Evolutionary conservation across 2,797 vertebrate genomes (phyloP).

Genomic region (Cirrhinus molitorella): DNA sequence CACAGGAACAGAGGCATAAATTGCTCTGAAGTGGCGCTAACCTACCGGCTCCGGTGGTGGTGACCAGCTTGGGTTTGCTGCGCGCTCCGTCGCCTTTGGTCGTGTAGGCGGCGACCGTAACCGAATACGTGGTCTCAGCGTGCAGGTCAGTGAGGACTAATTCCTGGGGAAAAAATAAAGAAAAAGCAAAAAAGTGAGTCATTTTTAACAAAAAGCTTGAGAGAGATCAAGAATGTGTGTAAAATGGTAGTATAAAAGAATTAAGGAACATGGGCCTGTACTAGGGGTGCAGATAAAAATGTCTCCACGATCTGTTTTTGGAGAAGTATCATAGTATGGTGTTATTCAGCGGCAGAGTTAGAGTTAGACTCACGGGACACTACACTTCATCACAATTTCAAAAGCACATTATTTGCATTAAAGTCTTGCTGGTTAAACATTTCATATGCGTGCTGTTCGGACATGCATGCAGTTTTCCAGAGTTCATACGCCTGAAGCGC

Average conservation of each 20-base stretch:
- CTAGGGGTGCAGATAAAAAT: too few species aligned
- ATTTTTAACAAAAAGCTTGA: not conserved
- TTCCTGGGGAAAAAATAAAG: slow-evolving; percentile 81
- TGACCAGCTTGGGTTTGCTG: slow-evolving; percentile 95
- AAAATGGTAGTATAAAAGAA: not conserved
- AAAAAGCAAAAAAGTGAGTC: not conserved
- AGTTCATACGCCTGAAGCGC: too few species aligned
- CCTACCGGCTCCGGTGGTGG: slow-evolving; percentile 96
- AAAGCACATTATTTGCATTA: too few species aligned
- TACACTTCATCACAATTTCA: too few species aligned
- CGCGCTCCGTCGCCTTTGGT: slow-evolving; percentile 98
- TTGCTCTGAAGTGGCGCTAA: not conserved
- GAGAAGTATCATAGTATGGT: too few species aligned
- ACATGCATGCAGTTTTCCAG: too few species aligned
- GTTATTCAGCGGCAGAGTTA: too few species aligned
- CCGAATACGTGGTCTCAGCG: slow-evolving; percentile 95
- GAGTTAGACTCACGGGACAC: too few species aligned
- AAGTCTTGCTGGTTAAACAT: too few species aligned
- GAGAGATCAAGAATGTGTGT: not conserved
- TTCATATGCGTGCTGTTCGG: too few species aligned
- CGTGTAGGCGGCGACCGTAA: slow-evolving; percentile 96
- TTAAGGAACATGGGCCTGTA: not conserved
- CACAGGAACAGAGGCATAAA: slow-evolving; percentile 21
- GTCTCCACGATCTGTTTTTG: too few species aligned
- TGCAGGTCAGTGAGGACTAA: slow-evolving; percentile 94